These are phyloP conservation scores for Melanotaenia pygmaea DNA, from an alignment of 2,797 vertebrate genomes.

Conservation along the genomic window DNA sequence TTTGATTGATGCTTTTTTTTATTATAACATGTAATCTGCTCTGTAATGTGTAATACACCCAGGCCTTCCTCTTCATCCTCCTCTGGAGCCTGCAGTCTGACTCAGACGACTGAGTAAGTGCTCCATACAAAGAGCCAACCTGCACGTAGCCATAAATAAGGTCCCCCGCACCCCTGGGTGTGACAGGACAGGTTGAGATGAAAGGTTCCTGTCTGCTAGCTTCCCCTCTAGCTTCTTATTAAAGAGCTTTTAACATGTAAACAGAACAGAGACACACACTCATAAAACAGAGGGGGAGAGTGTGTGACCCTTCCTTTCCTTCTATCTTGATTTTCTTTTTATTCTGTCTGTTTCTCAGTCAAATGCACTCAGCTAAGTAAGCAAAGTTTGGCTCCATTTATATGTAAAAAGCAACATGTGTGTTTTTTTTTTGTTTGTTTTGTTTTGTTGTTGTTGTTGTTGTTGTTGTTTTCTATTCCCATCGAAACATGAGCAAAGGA, in stretches of 20 bases:
- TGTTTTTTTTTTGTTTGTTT: neutral
- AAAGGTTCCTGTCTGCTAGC: slow-evolving; percentile 75
- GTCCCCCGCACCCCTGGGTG: slow-evolving; percentile 60
- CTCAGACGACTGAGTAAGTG: slow-evolving; percentile 57
- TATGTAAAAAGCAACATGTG: neutral
- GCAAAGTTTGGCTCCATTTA: neutral
- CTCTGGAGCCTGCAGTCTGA: slow-evolving; percentile 67
- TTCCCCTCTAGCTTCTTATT: slow-evolving; percentile 78
- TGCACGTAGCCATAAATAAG: slow-evolving; percentile 77
- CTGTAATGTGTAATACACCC: slow-evolving; percentile 47
- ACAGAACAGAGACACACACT: slow-evolving; percentile 78
- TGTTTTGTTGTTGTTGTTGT: too few relatives aligned
- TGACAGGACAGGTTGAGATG: slow-evolving; percentile 79
- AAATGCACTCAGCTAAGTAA: neutral
- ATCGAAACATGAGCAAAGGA: neutral
- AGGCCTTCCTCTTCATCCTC: slow-evolving; percentile 24
- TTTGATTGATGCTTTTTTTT: neutral
- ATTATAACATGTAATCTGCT: slow-evolving; percentile 29
- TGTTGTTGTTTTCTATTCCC: neutral
- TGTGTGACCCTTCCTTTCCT: slow-evolving; percentile 42
- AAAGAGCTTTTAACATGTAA: slow-evolving; percentile 82
- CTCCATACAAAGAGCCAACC: slow-evolving; percentile 71
- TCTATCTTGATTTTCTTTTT: slow-evolving; percentile 35
- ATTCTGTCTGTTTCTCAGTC: slow-evolving; percentile 19
- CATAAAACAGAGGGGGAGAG: slow-evolving; percentile 74